phyloP scores from a whole-genome alignment of 2,888 invertebrate genomes.

The Macropis europaea region DNA sequence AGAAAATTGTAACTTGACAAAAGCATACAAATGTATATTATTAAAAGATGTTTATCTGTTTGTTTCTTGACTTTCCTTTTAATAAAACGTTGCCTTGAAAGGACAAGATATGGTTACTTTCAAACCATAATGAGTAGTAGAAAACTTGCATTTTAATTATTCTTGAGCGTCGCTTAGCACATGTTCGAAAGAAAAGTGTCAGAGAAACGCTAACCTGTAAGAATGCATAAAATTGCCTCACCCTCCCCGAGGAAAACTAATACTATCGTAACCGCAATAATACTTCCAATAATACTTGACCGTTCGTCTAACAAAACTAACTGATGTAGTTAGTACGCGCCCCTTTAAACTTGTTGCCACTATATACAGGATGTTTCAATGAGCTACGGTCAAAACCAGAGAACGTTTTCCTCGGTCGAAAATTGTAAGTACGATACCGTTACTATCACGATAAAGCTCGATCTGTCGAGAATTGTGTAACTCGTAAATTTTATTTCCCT shows the following conservation, averaged over 20 bases:
- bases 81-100: neutral
- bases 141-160: neutral
- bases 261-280: conserved; percentile 27
- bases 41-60: too few species aligned
- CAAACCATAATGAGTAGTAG: too few species aligned
- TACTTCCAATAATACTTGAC: conserved; percentile 51
- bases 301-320: conserved; percentile 78
- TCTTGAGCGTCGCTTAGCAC: neutral
- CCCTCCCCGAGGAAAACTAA: conserved; percentile 16
- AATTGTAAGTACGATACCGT: conserved; percentile 54
- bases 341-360: conserved; percentile 61
- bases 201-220: conserved; percentile 5
- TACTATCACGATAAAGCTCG: conserved; percentile 25
- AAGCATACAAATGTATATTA: too few species aligned
- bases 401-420: conserved; percentile 51
- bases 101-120: too few species aligned
- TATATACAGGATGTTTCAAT: conserved; percentile 54
- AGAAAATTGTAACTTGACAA: too few species aligned
- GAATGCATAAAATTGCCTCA: conserved; percentile 17
- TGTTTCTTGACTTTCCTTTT: too few species aligned
- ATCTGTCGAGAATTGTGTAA: conserved; percentile 22
- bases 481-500: conserved; percentile 2
- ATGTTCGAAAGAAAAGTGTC: conserved; percentile 27
- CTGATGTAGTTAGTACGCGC: conserved; percentile 68
- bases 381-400: conserved; percentile 61